Evolutionary conservation across 2,888 invertebrate genomes (phyloP).

Genomic region (Cistogaster globosa): DNA sequence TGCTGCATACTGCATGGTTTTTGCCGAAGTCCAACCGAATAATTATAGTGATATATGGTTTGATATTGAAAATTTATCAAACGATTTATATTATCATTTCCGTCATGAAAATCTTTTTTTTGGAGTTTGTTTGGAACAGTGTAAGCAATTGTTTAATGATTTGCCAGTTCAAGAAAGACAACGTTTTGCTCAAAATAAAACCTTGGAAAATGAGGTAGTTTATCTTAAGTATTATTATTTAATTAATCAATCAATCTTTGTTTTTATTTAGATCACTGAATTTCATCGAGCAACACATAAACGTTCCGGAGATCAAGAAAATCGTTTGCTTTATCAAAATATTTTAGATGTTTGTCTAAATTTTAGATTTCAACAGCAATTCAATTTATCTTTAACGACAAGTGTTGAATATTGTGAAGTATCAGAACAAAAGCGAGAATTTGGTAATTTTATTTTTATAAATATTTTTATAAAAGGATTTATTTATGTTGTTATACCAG

Average conservation of each 20-base stretch:
- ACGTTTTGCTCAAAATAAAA: conserved; percentile 5
- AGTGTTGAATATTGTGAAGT: conserved; percentile 78
- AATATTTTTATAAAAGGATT: too few species aligned
- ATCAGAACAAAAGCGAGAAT: conserved; percentile 50
- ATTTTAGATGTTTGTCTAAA: conserved; percentile 75
- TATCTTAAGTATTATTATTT: not conserved
- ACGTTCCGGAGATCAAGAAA: not conserved
- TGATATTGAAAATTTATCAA: conserved; percentile 41
- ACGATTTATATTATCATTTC: conserved; percentile 41
- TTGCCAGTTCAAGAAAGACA: conserved; percentile 5
- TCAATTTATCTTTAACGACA: conserved; percentile 74
- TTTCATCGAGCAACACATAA: conserved; percentile 24
- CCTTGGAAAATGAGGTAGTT: conserved; percentile 48
- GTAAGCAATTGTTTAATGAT: conserved; percentile 17
- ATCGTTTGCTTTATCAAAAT: conserved; percentile 14
- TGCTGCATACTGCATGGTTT: conserved; percentile 52
- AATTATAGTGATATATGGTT: conserved; percentile 38
- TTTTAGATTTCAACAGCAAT: conserved; percentile 73
- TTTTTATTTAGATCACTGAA: conserved; percentile 39
- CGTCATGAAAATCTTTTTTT: conserved; percentile 56
- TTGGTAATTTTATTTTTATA: conserved; percentile 27
- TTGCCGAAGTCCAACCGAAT: conserved; percentile 58
- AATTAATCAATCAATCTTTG: not conserved
- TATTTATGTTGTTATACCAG: too few species aligned
- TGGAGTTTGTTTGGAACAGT: conserved; percentile 56